Base-by-base conservation (phyloP, 2,113 vertebrate species). In the Pseudonaja textilis region DNA sequence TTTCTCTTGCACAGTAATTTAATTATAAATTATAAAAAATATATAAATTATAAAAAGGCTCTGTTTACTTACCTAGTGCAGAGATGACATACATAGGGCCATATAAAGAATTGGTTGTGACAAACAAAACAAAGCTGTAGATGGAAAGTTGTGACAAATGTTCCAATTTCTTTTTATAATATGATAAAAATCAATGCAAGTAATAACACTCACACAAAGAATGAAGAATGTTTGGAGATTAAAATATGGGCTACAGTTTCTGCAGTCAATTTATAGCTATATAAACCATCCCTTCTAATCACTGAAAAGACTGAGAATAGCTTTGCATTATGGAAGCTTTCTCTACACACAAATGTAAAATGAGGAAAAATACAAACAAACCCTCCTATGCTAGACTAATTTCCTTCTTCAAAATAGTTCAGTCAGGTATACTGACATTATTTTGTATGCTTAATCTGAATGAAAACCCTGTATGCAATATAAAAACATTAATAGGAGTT, bases 51-150 rank as follows among this genome's bases (percentile, higher is more conserved):
- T 88, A n/a, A 81, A 20, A 88, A 88, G 45, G 20, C 10, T 92
- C 89, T 25, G 91, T 92, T 29, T 89, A 95, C 95, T 97, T 97
- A 97, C 97, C 97, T 97, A 94, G 96, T 96, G 95, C 97, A 97
- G 85, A 97, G 95, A 95, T 97, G 96, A 93, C 97, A 97, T 90
- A 88, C 93, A 95, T 97, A 97, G 69, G 95, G 96, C 97, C 97
- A 97, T 92, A 96, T 94, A 54, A 97, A 97, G 90, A 95, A 96
- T 93, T 96, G 95, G 94, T 95, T 96, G 85, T 11, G 61, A 93
- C 97, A 97, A 95, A 93, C 95, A 92, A 95, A 95, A 94, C 97
- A 97, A 89, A 96, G 93, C 97, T 97, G 93, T 85, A 93, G 94
- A 91, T 92, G 91, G 20, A 57, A 95, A 92, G 94, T 81, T 81